phyloP scores from a whole-genome alignment of 2,113 vertebrate species.

The Thalassarche chlororhynchos region DNA sequence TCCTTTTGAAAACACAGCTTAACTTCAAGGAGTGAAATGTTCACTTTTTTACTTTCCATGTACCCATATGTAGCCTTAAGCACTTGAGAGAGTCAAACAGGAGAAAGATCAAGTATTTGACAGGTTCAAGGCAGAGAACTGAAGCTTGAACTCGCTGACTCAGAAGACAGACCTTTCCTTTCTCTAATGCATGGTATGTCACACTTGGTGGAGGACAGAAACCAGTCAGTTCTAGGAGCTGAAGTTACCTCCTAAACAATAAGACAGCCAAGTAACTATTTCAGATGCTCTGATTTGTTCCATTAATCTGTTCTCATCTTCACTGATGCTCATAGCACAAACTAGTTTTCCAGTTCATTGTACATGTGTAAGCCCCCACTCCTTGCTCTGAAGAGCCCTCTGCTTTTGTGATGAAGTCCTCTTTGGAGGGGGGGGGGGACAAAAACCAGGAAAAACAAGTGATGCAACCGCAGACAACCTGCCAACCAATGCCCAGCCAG shows the following conservation, averaged over 20 bases:
- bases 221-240: neutral
- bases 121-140: neutral
- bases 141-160: neutral
- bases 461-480: no score
- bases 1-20: constrained; percentile 79
- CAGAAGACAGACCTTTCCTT: neutral
- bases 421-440: neutral
- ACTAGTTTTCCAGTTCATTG: neutral
- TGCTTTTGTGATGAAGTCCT: neutral
- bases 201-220: neutral
- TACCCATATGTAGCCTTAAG: neutral
- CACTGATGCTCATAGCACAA: neutral
- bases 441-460: no score
- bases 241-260: neutral
- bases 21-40: neutral
- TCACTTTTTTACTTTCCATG: neutral
- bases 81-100: neutral
- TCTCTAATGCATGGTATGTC: neutral
- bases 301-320: neutral
- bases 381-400: neutral
- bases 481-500: no score
- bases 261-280: neutral
- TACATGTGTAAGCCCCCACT: neutral
- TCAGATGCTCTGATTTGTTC: neutral
- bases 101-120: neutral